phyloP scores from a whole-genome alignment of 2,888 invertebrate genomes.

The Sepiola atlantica region DNA sequence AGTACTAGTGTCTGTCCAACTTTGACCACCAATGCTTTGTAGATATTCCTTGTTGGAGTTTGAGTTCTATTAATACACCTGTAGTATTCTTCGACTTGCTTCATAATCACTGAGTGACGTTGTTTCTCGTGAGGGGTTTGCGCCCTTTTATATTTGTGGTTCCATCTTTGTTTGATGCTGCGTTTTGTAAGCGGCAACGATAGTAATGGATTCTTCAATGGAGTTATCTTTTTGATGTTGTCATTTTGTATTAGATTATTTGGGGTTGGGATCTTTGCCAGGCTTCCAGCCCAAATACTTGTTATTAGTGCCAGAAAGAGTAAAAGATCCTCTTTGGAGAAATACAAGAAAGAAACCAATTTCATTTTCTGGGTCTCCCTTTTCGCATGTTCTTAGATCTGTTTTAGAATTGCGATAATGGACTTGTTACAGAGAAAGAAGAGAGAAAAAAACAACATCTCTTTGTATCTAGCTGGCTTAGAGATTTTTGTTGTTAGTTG shows the following conservation, averaged over 20 bases:
- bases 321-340: background rate
- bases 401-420: background rate
- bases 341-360: background rate
- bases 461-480: background rate
- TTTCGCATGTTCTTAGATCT: background rate
- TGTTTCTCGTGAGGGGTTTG: background rate
- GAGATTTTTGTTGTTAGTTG: background rate
- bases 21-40: slow-evolving; percentile 59
- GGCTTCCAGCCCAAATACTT: background rate
- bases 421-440: background rate
- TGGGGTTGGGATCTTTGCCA: background rate
- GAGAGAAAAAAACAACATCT: background rate
- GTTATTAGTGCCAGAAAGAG: background rate
- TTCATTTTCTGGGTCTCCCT: background rate
- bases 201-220: background rate
- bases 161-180: background rate
- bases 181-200: background rate
- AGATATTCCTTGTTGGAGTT: slow-evolving; percentile 45
- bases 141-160: background rate
- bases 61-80: slow-evolving; percentile 56
- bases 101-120: slow-evolving; percentile 44
- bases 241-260: background rate
- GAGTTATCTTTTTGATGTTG: background rate
- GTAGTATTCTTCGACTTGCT: slow-evolving; percentile 60
- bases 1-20: slow-evolving; percentile 63